Conservation (phyloP, 2,888 invertebrate species). For the Drosophila vallismaia region DNA sequence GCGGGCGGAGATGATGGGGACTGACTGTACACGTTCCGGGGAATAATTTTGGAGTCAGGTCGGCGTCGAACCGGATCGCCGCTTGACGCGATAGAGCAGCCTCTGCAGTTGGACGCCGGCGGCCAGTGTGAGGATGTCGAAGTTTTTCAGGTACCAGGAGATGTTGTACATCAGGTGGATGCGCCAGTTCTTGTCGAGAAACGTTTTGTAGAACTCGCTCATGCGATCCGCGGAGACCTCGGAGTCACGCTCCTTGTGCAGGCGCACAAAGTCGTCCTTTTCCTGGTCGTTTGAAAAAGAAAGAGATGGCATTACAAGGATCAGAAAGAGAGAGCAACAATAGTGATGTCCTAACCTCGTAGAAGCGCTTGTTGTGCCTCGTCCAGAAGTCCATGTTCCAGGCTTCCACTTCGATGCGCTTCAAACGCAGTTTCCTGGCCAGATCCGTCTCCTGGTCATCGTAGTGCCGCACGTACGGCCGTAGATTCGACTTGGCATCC, state of each 20-base stretch:
- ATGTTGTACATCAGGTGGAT: slow-evolving; percentile 91
- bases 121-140: slow-evolving; percentile 87
- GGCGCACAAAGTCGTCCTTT: slow-evolving; percentile 86
- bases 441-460: slow-evolving; percentile 87
- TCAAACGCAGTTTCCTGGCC: slow-evolving; percentile 87
- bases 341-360: slow-evolving; percentile 85
- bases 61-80: background rate
- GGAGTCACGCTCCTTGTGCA: slow-evolving; percentile 82
- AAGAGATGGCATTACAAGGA: slow-evolving; percentile 12
- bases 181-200: slow-evolving; percentile 92
- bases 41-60: background rate
- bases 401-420: slow-evolving; percentile 88
- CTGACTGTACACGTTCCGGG: slow-evolving; percentile 1
- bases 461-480: slow-evolving; percentile 88
- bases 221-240: slow-evolving; percentile 91
- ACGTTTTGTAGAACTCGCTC: slow-evolving; percentile 94
- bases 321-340: background rate
- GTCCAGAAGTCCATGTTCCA: slow-evolving; percentile 96
- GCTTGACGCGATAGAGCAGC: slow-evolving; percentile 26
- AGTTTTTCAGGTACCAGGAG: slow-evolving; percentile 93
- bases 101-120: slow-evolving; percentile 86
- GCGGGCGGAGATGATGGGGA: background rate
- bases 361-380: slow-evolving; percentile 90
- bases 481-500: slow-evolving; percentile 91
- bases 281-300: slow-evolving; percentile 84